A percentile compares a stretch with the other conserved stretches of the same genome.
phyloP scores from a whole-genome alignment of 2,797 vertebrate species.

The Amphiprion clarkii region DNA sequence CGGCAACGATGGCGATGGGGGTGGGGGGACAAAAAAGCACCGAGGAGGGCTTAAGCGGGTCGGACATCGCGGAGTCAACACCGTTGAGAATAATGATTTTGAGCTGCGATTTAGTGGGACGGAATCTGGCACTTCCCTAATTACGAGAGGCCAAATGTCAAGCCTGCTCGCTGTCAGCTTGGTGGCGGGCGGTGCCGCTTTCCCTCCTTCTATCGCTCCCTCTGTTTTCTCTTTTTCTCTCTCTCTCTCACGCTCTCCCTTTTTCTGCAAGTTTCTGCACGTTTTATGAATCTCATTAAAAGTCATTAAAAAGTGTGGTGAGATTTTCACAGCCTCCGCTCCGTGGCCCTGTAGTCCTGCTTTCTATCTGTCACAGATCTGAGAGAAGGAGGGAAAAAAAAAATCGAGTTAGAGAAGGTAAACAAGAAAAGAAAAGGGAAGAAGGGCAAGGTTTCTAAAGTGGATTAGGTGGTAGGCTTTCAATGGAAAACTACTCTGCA shows the following conservation, averaged over 20 bases:
- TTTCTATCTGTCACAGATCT: constrained; percentile 61
- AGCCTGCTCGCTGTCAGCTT: constrained; percentile 89
- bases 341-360: constrained; percentile 66
- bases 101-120: constrained; percentile 88
- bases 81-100: constrained; percentile 88
- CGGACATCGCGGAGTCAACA: constrained; percentile 86
- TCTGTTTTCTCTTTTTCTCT: constrained; percentile 41
- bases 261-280: constrained; percentile 84
- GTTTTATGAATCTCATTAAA: constrained; percentile 89
- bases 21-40: constrained; percentile 65
- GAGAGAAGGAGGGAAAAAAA: constrained; percentile 5
- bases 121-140: constrained; percentile 88
- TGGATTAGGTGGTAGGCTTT: constrained; percentile 55
- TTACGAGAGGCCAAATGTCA: constrained; percentile 90
- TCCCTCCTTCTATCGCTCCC: constrained; percentile 57
- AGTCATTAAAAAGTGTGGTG: constrained; percentile 88
- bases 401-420: constrained; percentile 37
- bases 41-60: constrained; percentile 84
- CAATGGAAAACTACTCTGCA: constrained; percentile 63
- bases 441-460: constrained; percentile 34
- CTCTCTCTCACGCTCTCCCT: constrained; percentile 36
- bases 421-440: constrained; percentile 45
- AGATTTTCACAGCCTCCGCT: constrained; percentile 83
- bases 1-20: background rate
- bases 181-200: constrained; percentile 77